These are phyloP conservation scores for Enteromius paludinosus DNA, from an alignment of 2,797 vertebrate species.

Conservation along the genomic window DNA sequence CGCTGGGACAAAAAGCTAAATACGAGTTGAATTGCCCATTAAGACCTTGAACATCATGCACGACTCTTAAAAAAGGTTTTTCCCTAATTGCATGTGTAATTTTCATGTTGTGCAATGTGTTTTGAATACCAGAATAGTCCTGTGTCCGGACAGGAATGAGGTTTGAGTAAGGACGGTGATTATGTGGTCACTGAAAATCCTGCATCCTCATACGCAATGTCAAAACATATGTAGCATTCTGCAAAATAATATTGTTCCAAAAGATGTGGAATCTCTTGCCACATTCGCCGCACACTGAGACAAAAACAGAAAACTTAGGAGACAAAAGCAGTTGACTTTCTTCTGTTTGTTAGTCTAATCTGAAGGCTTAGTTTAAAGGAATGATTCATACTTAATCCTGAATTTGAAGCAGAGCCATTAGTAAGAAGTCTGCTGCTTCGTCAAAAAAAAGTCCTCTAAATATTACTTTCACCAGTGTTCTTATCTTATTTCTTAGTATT, in stretches of 20 bases:
- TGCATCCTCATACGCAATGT: neutral
- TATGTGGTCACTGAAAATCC: conserved; percentile 48
- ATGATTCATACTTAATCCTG: neutral
- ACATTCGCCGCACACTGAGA: neutral
- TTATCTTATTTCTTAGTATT: too few species aligned
- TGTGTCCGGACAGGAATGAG: conserved; percentile 43
- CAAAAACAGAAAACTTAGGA: conserved; percentile 2
- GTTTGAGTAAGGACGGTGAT: conserved; percentile 38
- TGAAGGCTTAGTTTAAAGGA: neutral
- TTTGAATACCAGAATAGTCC: conserved; percentile 55
- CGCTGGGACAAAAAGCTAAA: neutral
- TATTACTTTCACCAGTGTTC: neutral
- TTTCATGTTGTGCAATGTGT: conserved; percentile 8
- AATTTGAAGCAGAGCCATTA: neutral
- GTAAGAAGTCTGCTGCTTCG: neutral
- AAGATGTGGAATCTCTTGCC: neutral
- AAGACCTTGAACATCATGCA: neutral
- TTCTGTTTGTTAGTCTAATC: neutral
- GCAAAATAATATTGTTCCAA: conserved; percentile 46
- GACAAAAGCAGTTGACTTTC: conserved; percentile 4
- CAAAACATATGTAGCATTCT: neutral
- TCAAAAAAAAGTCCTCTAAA: neutral
- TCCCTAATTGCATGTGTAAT: neutral
- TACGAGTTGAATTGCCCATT: neutral
- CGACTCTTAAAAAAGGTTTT: neutral